Percentiles rank a stretch among this genome's conserved stretches.
Conservation (phyloP, 2,797 vertebrate species). For the Chaetodon trifasciatus region DNA sequence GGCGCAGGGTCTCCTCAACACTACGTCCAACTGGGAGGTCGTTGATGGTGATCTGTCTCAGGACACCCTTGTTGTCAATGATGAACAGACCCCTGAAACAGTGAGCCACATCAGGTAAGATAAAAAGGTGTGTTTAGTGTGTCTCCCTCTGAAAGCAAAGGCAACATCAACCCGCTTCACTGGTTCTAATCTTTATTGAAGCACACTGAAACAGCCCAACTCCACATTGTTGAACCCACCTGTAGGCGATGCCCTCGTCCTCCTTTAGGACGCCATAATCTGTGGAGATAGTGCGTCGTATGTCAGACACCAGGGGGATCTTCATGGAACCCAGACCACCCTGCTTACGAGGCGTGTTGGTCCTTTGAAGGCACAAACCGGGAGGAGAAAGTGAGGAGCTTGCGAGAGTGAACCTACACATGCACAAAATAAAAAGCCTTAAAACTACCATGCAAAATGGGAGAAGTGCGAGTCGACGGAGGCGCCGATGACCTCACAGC, state of each 20-base stretch:
- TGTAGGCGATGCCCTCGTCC: conserved; percentile 96
- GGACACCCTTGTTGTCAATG: conserved; percentile 93
- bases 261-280: conserved; percentile 96
- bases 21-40: conserved; percentile 97
- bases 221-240: conserved; percentile 79
- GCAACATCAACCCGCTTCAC: not conserved
- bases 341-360: conserved; percentile 94
- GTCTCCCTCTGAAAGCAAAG: not conserved
- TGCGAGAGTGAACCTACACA: not conserved
- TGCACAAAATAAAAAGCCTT: not conserved
- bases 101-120: not conserved
- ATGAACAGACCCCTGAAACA: conserved; percentile 94
- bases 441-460: conserved; percentile 93
- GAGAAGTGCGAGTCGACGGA: conserved; percentile 98
- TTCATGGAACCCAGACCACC: conserved; percentile 96
- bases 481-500: conserved; percentile 95
- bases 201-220: not conserved
- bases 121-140: not conserved
- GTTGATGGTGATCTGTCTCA: conserved; percentile 98
- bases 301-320: conserved; percentile 94
- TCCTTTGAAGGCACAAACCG: conserved; percentile 79
- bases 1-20: conserved; percentile 94
- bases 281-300: conserved; percentile 88
- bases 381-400: not conserved
- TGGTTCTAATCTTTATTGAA: not conserved